Base-by-base conservation (phyloP, 2,797 vertebrate genomes). In the Pseudochaenichthys georgianus region DNA sequence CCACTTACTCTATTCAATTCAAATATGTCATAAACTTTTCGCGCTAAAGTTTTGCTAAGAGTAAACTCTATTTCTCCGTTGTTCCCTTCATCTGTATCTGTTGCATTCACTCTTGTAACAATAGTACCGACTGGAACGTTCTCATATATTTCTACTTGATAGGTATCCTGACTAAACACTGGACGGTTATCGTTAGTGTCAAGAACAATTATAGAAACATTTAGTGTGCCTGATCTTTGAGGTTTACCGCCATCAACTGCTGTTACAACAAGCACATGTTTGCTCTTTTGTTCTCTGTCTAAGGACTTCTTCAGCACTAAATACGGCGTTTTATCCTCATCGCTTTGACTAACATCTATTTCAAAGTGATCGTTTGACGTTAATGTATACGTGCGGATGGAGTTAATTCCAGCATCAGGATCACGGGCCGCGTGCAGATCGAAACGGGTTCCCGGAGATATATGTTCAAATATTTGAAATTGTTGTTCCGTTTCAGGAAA, bases 361-460 rank as follows among this genome's bases (percentile, higher is more conserved):
- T 89, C 84, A 34, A 94, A 94, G 60, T 93, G 23, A 0, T 88
- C 90, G 1, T 88, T 93, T 15, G 80, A 50, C 4, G 81, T 86
- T 47, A 94, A 15, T 47, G 85, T 89, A 31, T 94, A 94, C 1
- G 65, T 52, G 1, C 84, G 89, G 5, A 94, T 81, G 1, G 88
- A 84, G 34, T 96, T 95, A 0, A 86, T 82, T 38, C 95, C 95
- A 12, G 89, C 82, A 68, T 96, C 96, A 0, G 90, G 85, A 79
- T 96, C 96, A 17, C 84, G 90, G 0, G 95, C 96, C 1, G 91
- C 85, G 16, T 94, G 94, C 38, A 96, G 82, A 6, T 95, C 86
- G 48, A 95, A 96, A 2, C 92, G 78, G 2, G 83, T 86, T 11
- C 92, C 93, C 0, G 75, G 52, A 13, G 85, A 7, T 1, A 87